Conservation (phyloP, 2,113 vertebrate genomes). For the Poeciliopsis turrubarensis region DNA sequence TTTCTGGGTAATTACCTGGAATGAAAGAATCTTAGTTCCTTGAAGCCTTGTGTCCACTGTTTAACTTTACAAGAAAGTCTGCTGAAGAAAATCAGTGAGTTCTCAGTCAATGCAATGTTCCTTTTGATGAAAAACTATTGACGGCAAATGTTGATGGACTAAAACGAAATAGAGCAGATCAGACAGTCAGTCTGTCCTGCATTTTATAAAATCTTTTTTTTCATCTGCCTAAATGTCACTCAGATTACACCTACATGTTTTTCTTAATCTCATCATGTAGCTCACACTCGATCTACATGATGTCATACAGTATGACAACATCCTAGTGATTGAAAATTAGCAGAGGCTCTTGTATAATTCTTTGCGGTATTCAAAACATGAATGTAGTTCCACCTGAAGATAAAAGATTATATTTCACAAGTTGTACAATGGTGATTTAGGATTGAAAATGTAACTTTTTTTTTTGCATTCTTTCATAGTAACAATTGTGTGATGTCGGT, state of each 20-base stretch:
- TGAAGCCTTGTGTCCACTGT: constrained; percentile 6
- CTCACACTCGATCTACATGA: no score
- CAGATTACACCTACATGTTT: constrained; percentile 45
- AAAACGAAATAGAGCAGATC: not conserved
- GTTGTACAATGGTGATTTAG: constrained; percentile 6
- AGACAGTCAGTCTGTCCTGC: constrained; percentile 25
- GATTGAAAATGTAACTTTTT: constrained; percentile 19
- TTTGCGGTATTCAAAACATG: constrained; percentile 48
- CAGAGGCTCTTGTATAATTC: constrained; percentile 15
- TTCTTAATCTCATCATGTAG: not conserved
- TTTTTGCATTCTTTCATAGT: not conserved
- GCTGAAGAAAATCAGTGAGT: constrained; percentile 8
- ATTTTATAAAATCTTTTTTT: constrained; percentile 41
- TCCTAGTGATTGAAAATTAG: constrained; percentile 44
- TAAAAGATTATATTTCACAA: constrained; percentile 16
- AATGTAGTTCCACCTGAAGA: constrained; percentile 31
- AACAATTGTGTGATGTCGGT: constrained; percentile 21
- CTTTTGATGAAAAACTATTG: constrained; percentile 1
- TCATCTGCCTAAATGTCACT: constrained; percentile 30
- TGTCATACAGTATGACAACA: constrained; percentile 6
- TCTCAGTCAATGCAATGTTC: no score
- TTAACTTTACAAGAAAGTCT: constrained; percentile 38
- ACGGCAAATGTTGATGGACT: constrained; percentile 1
- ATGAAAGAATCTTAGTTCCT: constrained; percentile 27
- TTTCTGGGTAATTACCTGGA: constrained; percentile 30